Base-by-base conservation (phyloP, 2,888 invertebrate species). In the Galerucella nymphaeae region DNA sequence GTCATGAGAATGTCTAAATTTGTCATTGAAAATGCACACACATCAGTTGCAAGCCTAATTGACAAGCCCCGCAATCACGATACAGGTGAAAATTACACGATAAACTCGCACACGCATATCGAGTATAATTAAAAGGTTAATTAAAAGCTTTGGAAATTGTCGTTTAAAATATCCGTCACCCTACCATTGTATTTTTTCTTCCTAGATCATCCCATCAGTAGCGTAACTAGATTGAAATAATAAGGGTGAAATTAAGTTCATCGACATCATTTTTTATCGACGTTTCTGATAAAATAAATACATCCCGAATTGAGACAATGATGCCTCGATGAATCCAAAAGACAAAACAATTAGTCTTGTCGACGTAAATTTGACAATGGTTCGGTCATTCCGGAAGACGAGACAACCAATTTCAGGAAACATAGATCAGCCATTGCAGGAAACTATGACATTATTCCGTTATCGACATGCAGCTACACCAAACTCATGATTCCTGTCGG, bases 131-230 rank as follows among this genome's bases (percentile, higher is more conserved):
- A 83, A 84, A 81, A 81, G 80, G 76, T 80, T 83, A 83, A 84
- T 84, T 84, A 83, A 84, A 83, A 82, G 82, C 82, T 82, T 83
- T 82, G 79, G 80, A 83, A 83, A 83, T 82, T 80, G 77, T 80
- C 80, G 79, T 80, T 82, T 82, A 81, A 83, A 83, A 83, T 83
- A 80, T 81, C 78, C 78, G 76, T 76, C 77, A 75, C 73, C 79
- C 76, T 76, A 75, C 66, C 71, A 70, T 62, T 62, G 41, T 53
- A 18, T 18, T 53, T 53, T 45, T 45, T 45, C 13, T 13, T 14
- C 11, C 13, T 14, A 45, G 16, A 53, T 10, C 16, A 53, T 18
- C 53, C 50, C 11, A 14, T 16, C 53, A 53, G 18, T 53, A 53
- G 53, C 53, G 53, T 53, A 16, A 53, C 53, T 53, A 2, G 18